Base-by-base conservation (phyloP, 2,888 invertebrate genomes). In the Cristatella mucedo region DNA sequence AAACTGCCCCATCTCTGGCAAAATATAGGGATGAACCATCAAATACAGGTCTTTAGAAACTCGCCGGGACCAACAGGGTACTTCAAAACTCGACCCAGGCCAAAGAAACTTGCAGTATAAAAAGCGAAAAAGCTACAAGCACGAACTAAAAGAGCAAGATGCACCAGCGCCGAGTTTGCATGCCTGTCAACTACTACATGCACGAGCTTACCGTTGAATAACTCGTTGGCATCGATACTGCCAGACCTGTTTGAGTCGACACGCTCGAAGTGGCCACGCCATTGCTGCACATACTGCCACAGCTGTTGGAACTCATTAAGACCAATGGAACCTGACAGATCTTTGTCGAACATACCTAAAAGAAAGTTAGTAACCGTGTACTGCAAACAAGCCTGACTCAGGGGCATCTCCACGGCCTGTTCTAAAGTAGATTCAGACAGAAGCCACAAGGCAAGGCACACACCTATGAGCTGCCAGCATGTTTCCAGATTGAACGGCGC, bases 191-290 rank as follows among this genome's bases (percentile, higher is more conserved):
- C n/a, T n/a, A n/a, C n/a, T n/a, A n/a, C n/a, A n/a, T n/a, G n/a
- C n/a, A n/a, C n/a, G n/a, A 11, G 33, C 50, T 43, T 41, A 80
- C 81, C 81, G 71, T 77, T 75, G 13, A 70, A 66, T 18, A 87
- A 70, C 66, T 87, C 87, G 37, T 64, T 62, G 57, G 80, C 78
- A 50, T 86, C 85, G 49, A 87, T 84, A 49, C 73, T 73, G 0
- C 86, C 86, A 5, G 84, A 84, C 46, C 77, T 74, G 57, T 87
- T 82, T n/a, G 74, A 68, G 64, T 87, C 87, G 59, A 80, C 85
- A 2, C 78, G 77, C 58, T 78, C 77, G 64, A 86, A 87, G 0
- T 82, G 80, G 7, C 74, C 71, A 36, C 55, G 59, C 87, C 87
- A 87, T 50, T 86, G 79, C 64, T 85, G 85, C 24, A 87, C 76